A percentile compares a stretch with the other conserved stretches of the same genome.
Evolutionary conservation across 92 coral and sea anemone genomes (phyloP).

Genomic region (Ricordea florida): DNA sequence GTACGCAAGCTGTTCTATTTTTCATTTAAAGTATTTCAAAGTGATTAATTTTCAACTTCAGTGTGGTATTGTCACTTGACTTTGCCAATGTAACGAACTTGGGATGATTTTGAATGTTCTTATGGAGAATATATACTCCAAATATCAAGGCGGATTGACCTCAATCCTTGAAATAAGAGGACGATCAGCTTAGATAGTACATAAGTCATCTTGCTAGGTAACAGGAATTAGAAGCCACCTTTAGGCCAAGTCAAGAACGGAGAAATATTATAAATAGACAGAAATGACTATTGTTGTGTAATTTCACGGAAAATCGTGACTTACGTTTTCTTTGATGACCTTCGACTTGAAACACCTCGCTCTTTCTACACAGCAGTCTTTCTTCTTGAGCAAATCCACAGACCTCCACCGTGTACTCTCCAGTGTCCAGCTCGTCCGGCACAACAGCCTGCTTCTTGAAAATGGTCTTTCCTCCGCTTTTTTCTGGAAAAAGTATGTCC

Average conservation of each 20-base stretch:
- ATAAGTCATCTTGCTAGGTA: no score
- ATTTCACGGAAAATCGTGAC: neutral
- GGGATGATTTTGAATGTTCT: no score
- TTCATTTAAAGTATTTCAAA: no score
- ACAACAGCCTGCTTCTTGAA: slow-evolving; percentile 47
- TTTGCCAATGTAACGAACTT: no score
- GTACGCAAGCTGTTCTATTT: no score
- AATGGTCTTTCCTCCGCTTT: neutral
- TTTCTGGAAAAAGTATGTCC: slow-evolving; percentile 36
- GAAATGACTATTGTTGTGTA: neutral
- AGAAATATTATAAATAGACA: neutral
- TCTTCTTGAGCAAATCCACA: slow-evolving; percentile 36
- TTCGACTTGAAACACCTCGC: slow-evolving; percentile 56
- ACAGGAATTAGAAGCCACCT: no score
- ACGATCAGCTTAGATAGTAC: no score
- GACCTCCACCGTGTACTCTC: slow-evolving; percentile 42
- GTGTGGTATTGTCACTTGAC: no score
- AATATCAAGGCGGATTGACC: no score
- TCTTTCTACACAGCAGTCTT: slow-evolving; percentile 13
- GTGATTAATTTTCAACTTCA: no score
- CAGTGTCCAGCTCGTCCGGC: slow-evolving; percentile 36
- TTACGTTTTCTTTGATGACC: slow-evolving; percentile 33
- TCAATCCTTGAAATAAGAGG: no score
- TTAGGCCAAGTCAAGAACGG: neutral
- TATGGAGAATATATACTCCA: no score